Conservation (phyloP, 2,888 invertebrate species). For the Mylabris sibirica region DNA sequence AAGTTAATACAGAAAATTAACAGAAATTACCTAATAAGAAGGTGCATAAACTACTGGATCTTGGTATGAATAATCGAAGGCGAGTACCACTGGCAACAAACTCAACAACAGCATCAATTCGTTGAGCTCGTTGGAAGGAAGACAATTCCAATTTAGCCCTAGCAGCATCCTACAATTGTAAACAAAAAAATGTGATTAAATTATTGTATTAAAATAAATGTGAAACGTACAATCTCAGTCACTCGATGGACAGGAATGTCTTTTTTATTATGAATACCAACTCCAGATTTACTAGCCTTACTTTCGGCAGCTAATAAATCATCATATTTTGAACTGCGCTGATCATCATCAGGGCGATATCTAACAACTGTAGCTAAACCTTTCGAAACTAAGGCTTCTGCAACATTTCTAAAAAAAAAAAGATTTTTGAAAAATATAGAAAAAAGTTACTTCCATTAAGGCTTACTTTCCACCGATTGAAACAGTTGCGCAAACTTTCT, state of each 20-base stretch:
- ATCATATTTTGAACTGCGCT: slow-evolving; percentile 93
- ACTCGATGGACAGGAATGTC: slow-evolving; percentile 85
- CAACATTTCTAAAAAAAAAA: slow-evolving; percentile 77
- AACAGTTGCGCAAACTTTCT: slow-evolving; percentile 95
- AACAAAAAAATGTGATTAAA: slow-evolving; percentile 1
- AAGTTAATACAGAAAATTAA: not conserved
- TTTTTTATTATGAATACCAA: slow-evolving; percentile 88
- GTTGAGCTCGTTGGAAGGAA: slow-evolving; percentile 88
- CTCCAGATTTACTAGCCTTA: slow-evolving; percentile 86
- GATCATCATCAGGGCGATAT: slow-evolving; percentile 95
- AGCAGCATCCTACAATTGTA: slow-evolving; percentile 69
- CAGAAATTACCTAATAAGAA: slow-evolving; percentile 80
- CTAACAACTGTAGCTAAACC: slow-evolving; percentile 93
- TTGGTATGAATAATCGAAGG: slow-evolving; percentile 90
- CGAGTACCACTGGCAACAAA: slow-evolving; percentile 97
- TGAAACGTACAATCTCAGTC: slow-evolving; percentile 75
- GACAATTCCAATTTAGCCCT: slow-evolving; percentile 93
- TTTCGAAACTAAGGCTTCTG: slow-evolving; percentile 90
- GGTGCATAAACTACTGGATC: slow-evolving; percentile 93
- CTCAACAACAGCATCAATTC: slow-evolving; percentile 92
- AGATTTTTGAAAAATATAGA: slow-evolving; percentile 11
- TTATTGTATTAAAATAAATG: not conserved
- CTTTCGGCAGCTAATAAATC: slow-evolving; percentile 90
- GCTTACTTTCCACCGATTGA: slow-evolving; percentile 79
- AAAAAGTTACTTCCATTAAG: not conserved